A percentile compares a stretch with the other conserved stretches of the same genome.
Conservation (phyloP, 2,797 vertebrate species). For the Mus spretus region DNA sequence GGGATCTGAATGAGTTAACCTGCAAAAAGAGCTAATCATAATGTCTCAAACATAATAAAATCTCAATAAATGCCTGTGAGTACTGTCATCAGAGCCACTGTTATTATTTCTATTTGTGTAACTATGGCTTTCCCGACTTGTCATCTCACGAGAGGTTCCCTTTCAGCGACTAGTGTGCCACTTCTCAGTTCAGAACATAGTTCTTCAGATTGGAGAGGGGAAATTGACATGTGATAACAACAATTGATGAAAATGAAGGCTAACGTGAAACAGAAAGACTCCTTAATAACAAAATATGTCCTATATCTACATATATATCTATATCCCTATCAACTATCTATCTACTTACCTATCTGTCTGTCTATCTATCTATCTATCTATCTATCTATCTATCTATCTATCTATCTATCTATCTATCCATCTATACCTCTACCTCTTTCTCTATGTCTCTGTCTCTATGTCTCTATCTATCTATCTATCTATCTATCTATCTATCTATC, state of each 20-base stretch:
- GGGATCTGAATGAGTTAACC: neutral
- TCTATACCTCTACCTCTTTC: too few species aligned
- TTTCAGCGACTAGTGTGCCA: neutral
- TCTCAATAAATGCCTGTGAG: neutral
- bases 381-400: neutral
- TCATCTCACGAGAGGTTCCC: neutral
- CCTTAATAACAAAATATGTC: neutral
- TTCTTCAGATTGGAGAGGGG: neutral
- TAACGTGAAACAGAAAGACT: neutral
- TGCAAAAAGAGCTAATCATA: neutral
- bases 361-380: too few species aligned
- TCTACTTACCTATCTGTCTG: neutral
- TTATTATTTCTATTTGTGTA: neutral
- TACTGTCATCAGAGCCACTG: neutral
- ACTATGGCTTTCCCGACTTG: neutral
- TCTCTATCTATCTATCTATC: too few species aligned
- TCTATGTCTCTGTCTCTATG: too few species aligned
- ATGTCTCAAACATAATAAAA: neutral
- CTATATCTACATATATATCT: neutral
- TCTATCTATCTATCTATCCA: neutral
- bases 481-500: too few species aligned
- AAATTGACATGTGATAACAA: neutral
- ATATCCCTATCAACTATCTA: neutral
- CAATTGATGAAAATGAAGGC: slow-evolving; percentile 10
- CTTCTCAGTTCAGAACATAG: neutral